phyloP scores from a whole-genome alignment of 2,797 vertebrate genomes.

The Eidolon dupreanum region DNA sequence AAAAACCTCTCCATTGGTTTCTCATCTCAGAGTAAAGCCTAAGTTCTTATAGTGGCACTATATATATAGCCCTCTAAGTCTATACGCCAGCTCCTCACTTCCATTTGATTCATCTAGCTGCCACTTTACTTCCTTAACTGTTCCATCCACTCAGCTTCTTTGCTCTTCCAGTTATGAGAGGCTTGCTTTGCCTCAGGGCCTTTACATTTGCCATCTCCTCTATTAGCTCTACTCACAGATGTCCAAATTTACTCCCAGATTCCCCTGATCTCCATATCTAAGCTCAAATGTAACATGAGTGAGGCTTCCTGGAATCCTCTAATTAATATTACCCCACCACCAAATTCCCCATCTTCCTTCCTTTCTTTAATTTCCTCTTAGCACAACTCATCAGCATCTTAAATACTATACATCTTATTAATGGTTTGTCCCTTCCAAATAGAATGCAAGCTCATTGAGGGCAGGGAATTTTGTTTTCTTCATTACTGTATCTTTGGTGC shows the following conservation, averaged over 20 bases:
- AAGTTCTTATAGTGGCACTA: not conserved
- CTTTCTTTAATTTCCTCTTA: not conserved
- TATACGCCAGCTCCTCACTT: not conserved
- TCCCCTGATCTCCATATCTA: not conserved
- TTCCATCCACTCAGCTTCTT: not conserved
- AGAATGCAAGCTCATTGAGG: not conserved
- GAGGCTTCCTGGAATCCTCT: not conserved
- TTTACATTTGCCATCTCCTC: not conserved
- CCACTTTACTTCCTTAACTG: not conserved
- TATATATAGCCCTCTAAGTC: not conserved
- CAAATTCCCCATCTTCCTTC: not conserved
- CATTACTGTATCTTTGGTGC: not conserved
- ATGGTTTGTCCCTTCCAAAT: not conserved
- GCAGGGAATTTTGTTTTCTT: constrained; percentile 6
- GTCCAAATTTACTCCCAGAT: not conserved
- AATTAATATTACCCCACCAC: not conserved
- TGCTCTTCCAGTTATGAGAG: not conserved
- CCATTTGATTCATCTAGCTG: not conserved
- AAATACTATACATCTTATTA: not conserved
- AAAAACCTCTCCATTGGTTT: not conserved
- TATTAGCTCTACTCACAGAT: not conserved
- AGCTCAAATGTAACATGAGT: not conserved
- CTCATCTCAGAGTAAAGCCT: not conserved
- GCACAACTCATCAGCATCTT: not conserved
- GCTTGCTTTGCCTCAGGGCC: not conserved